Conservation (phyloP, 2,113 vertebrate genomes). For the Siniperca knerii region DNA sequence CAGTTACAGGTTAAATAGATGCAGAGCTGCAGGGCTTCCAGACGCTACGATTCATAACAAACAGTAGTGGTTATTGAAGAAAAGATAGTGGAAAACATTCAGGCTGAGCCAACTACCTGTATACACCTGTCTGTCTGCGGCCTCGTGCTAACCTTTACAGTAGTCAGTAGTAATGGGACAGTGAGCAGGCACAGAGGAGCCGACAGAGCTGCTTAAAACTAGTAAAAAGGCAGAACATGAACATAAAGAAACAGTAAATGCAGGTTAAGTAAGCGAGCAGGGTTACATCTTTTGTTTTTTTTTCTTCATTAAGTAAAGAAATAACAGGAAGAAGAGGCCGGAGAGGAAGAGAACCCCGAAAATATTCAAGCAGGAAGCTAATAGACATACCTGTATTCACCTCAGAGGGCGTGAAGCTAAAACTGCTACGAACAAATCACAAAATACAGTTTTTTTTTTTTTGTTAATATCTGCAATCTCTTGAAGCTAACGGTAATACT, state of each 20-base stretch:
- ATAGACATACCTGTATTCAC: slow-evolving; percentile 66
- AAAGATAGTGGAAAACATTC: neutral
- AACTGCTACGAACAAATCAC: slow-evolving; percentile 87
- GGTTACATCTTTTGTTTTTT: slow-evolving; percentile 58
- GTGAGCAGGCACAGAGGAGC: slow-evolving; percentile 73
- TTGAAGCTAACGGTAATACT: slow-evolving; percentile 79
- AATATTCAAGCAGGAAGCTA: slow-evolving; percentile 82
- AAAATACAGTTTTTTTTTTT: slow-evolving; percentile 75
- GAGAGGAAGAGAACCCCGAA: slow-evolving; percentile 75
- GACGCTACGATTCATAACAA: neutral
- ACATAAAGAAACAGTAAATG: slow-evolving; percentile 68
- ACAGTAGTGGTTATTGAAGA: neutral
- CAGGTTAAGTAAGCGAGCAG: slow-evolving; percentile 85
- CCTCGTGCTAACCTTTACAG: neutral
- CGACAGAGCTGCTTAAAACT: slow-evolving; percentile 84
- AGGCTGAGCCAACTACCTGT: neutral
- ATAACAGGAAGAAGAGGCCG: slow-evolving; percentile 56
- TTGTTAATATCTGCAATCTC: slow-evolving; percentile 79
- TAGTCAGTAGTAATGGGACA: slow-evolving; percentile 6
- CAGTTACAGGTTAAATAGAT: neutral
- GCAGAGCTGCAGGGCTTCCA: neutral
- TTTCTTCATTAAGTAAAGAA: slow-evolving; percentile 68
- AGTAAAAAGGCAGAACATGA: slow-evolving; percentile 78
- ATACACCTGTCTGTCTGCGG: neutral
- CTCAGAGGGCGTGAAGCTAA: slow-evolving; percentile 78